These are phyloP conservation scores for Ophion slaviceki DNA, from an alignment of 2,888 invertebrate genomes.

Conservation along the genomic window DNA sequence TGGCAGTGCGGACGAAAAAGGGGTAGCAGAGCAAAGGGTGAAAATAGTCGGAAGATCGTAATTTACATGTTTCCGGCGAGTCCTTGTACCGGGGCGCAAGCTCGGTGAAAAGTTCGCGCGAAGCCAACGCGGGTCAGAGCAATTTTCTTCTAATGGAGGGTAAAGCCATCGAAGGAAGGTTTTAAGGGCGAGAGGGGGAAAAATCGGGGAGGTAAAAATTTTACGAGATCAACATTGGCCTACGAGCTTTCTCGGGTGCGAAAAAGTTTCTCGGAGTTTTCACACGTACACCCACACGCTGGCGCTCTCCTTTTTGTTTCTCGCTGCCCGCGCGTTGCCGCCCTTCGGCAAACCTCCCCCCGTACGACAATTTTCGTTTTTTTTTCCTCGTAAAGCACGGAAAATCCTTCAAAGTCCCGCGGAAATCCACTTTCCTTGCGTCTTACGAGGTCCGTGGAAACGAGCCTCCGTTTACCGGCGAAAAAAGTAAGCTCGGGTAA, in stretches of 20 bases:
- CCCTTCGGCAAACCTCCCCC: neutral
- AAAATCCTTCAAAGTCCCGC: slow-evolving; percentile 41
- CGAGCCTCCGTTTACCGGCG: slow-evolving; percentile 6
- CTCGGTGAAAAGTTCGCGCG: slow-evolving; percentile 24
- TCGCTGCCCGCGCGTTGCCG: neutral
- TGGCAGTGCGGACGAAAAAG: neutral
- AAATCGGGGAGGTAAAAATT: slow-evolving; percentile 66
- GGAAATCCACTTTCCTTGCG: slow-evolving; percentile 5
- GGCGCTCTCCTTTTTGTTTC: slow-evolving; percentile 7
- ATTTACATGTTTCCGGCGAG: slow-evolving; percentile 69
- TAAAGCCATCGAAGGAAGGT: slow-evolving; percentile 38
- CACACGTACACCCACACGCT: neutral
- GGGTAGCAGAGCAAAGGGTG: slow-evolving; percentile 19
- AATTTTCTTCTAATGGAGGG: slow-evolving; percentile 69
- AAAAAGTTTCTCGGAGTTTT: slow-evolving; percentile 55
- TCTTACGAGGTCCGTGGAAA: neutral
- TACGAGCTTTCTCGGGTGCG: slow-evolving; percentile 30
- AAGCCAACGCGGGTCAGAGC: slow-evolving; percentile 55
- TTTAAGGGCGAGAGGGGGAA: neutral
- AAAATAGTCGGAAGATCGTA: slow-evolving; percentile 65
- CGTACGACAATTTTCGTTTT: neutral
- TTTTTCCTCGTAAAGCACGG: neutral
- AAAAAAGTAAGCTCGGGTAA: neutral
- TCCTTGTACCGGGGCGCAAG: slow-evolving; percentile 10
- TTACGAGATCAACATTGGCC: slow-evolving; percentile 68